Evolutionary conservation across 2,888 invertebrate species (phyloP), one percentile per base, ranked within the genome.

Genomic region (Lepidocyrtinus sp.): DNA sequence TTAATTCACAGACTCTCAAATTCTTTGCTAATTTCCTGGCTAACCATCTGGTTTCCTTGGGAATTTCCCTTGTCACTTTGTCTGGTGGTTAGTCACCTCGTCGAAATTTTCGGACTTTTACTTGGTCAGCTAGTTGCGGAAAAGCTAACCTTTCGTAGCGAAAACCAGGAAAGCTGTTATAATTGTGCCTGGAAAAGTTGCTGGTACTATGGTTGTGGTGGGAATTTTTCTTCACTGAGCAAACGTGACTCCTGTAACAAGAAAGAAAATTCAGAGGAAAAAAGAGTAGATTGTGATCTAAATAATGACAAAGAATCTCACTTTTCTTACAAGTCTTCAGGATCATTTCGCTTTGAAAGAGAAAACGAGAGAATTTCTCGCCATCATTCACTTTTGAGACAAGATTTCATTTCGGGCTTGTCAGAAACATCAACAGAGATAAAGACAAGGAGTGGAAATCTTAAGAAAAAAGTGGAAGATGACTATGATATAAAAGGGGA

Each of bases 21-120:
- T 59, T 63, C 63, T 15, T 64, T 26, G 22, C 17, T 17, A 74
- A 50, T 55, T 74, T 50, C 64, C 69, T 55, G 19, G 24, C 26
- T 50, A 12, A 7, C 45, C 22, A 2, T 17, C 21, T 45, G 25
- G 65, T 36, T 25, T 15, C 55, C 17, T 17, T n/a, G 17, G 55
- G 15, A 19, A 22, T 3, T 62, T 9, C 17, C 27, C 9, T 64
- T 45, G 64, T n/a, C 76, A 62, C 67, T 61, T 55, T 75, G 26
- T n/a, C 69, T 76, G 17, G 45, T 63, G 36, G 24, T 83, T 17
- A 76, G 74, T 19, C 79, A 83, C 46, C 61, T 83, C 45, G 72
- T 83, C 9, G 78, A 72, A n/a, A 75, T 83, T 21, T 2, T 79
- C 25, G 83, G 83, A n/a, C 79, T 83, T 1, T 21, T 82, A 22